Evolutionary conservation across 1,140 invertebrate species (phyloP), one percentile per base, ranked within the genome.

Genomic region (Drosophila nikananu): DNA sequence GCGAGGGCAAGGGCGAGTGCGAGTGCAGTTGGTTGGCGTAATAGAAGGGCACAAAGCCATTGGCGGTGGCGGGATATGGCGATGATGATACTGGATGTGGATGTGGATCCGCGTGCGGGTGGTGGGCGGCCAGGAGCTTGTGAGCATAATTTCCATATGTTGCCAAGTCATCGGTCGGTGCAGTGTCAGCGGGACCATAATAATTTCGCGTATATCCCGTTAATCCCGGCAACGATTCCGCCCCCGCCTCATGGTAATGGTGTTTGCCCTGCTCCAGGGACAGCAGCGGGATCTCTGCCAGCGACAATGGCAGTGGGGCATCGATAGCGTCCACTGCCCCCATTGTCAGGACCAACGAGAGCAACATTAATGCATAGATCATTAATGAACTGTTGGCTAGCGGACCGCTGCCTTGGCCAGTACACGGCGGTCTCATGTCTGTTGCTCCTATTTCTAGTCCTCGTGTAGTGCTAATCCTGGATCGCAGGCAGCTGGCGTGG

Each of bases 141-240:
- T 80, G 81, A 55, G 62, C 81, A 86, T 90, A 90, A 90, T 90
- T 90, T 90, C 86, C 86, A 90, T 91, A 90, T 90, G 86, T 46
- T 75, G 86, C 82, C 82, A 86, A 82, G 71, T 90, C 86, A 68
- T 58, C 74, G 70, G 37, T 54, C 62, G 46, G 19, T 52, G 52
- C 58, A 48, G 62, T 48, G 64, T 55, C 67, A 61, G 61, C 52
- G 52, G 72, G 32, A 17, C 62, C 71, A 72, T 89, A 86, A 89
- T 90, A 89, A 79, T 89, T 87, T 81, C 75, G 81, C 73, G 81
- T 63, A 81, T 87, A 87, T 84, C 86, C 81, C 52, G 81, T 65
- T 87, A 87, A 89, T 87, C 84, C 84, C n/a, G 76, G 15, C 39
- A 83, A 68, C 83, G 84, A 75, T 64, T 75, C 67, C 62, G 21